Evolutionary conservation across 2,113 vertebrate species (phyloP).

Genomic region (Phrynocephalus versicolor): DNA sequence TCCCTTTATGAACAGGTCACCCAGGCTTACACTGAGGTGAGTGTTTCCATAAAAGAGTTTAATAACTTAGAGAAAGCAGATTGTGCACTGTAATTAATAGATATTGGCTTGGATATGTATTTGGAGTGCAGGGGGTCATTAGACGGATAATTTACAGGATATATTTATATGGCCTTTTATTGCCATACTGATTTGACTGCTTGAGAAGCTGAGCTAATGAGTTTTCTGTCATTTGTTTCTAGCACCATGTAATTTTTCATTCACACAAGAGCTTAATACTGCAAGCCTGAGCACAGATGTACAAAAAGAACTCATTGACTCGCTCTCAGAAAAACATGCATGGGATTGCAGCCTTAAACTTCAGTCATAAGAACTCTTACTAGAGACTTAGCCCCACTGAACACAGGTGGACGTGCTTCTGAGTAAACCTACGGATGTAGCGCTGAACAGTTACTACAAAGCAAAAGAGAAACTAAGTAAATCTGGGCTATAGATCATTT

Average conservation of each 20-base stretch:
- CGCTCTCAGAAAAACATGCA: not conserved
- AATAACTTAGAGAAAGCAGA: not conserved
- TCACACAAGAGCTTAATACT: not conserved
- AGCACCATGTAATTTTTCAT: not conserved
- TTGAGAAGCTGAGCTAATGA: not conserved
- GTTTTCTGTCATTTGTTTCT: not conserved
- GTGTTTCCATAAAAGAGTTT: slow-evolving; percentile 25
- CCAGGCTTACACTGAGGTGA: slow-evolving; percentile 97
- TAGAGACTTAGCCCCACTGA: not conserved
- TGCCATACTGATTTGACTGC: not conserved
- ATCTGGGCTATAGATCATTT: not conserved
- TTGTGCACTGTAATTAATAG: slow-evolving; percentile 3
- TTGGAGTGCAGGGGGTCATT: slow-evolving; percentile 3
- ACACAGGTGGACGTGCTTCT: not conserved
- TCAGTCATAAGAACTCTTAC: not conserved
- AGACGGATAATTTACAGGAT: slow-evolving; percentile 1
- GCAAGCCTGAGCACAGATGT: not conserved
- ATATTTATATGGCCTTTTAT: not conserved
- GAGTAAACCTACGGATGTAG: not conserved
- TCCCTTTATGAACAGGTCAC: slow-evolving; percentile 96
- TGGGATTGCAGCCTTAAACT: not conserved
- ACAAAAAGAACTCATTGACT: not conserved
- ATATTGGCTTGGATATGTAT: not conserved
- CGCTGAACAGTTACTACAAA: not conserved
- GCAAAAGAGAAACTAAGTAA: too few relatives aligned